Evolutionary conservation across 2,888 invertebrate species (phyloP), one percentile per base, ranked within the genome.

Genomic region (Spialia ferax): DNA sequence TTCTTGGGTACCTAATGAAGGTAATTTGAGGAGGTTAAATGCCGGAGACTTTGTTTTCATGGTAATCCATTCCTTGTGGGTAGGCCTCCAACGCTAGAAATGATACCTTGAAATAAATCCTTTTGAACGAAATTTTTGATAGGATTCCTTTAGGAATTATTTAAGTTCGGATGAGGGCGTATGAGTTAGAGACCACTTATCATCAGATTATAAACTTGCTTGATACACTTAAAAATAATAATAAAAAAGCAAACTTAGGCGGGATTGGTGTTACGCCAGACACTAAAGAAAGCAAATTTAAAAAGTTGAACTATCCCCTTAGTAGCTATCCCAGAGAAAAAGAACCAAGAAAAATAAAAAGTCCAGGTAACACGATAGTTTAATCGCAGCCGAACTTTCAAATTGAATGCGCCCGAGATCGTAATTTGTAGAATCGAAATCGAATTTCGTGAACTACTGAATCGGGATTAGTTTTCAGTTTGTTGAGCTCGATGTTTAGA

Each of bases 401-500:
- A 81, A 77, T 73, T 63, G 74, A 79, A 78, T 59, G 71, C 73
- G 73, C 75, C 78, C 71, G 74, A 78, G 75, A 77, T 76, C 70
- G 72, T 78, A 71, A 69, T 75, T 45, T 72, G 71, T 70, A 62
- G 69, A 73, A 71, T 74, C 65, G 72, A 74, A 76, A 71, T 74
- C 65, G 72, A 74, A 76, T 74, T 74, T 73, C 74, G 73, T 71
- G 70, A 77, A 81, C 76, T 79, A 79, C 75, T 20, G 48, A 74
- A 75, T 71, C 69, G 65, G 74, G 78, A 79, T 81, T 77, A 79
- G 79, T 81, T 78, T 75, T 70, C 70, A 72, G 71, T 73, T 73
- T 73, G 72, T 67, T 69, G 71, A 66, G 72, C 63, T 69, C 60
- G 60, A 61, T 71, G 73, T 73, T 74, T 73, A 74, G 74, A 69